A percentile compares a stretch with the other conserved stretches of the same genome.
Evolutionary conservation across 2,113 vertebrate genomes (phyloP).

Genomic region (Scalopus aquaticus): DNA sequence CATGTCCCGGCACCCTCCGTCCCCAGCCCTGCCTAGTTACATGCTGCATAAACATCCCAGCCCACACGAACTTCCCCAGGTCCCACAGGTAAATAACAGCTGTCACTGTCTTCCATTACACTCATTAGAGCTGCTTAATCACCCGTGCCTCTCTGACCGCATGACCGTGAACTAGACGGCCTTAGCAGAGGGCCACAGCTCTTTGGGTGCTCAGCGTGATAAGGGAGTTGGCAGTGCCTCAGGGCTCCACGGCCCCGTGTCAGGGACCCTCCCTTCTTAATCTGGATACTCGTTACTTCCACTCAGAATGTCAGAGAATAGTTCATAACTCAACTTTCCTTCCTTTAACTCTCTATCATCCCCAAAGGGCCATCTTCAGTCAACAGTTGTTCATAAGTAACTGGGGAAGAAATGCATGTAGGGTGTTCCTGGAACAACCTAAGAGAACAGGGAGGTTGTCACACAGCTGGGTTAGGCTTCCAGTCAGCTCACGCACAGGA

Average conservation of each 20-base stretch:
- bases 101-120: conserved; percentile 39
- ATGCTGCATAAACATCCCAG: not conserved
- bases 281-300: not conserved
- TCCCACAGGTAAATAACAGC: conserved; percentile 7
- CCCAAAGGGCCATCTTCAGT: not conserved
- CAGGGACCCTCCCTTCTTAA: not conserved
- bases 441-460: not conserved
- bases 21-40: not conserved
- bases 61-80: not conserved
- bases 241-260: not conserved
- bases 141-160: not conserved
- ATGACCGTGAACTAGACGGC: not conserved
- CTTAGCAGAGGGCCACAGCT: not conserved
- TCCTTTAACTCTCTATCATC: conserved; percentile 10
- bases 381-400: conserved; percentile 16
- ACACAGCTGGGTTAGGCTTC: not conserved
- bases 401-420: not conserved
- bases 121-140: conserved; percentile 29
- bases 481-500: not conserved
- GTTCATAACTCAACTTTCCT: not conserved
- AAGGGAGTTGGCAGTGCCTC: not conserved
- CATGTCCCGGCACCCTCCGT: not conserved
- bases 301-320: not conserved
- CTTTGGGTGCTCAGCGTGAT: not conserved
- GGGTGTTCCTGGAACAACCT: not conserved